Percentiles rank a stretch among this genome's conserved stretches.
These are phyloP conservation scores for Euura saliciscinereae DNA, from an alignment of 1,140 invertebrate species.

Conservation along the genomic window DNA sequence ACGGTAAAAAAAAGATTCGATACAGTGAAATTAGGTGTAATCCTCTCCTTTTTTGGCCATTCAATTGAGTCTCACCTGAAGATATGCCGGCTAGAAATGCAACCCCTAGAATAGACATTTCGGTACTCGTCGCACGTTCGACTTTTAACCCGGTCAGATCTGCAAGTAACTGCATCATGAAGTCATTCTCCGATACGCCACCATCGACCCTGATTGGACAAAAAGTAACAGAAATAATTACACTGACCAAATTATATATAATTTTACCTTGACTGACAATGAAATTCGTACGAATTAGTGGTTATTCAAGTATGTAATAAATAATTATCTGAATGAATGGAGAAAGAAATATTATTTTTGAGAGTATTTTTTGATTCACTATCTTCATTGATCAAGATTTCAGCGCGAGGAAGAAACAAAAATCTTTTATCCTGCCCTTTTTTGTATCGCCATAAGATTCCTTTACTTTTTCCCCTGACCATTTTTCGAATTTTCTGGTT, in stretches of 20 bases:
- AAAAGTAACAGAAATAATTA: slow-evolving; percentile 11
- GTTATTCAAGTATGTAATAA: background rate
- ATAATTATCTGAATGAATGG: background rate
- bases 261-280: background rate
- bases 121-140: slow-evolving; percentile 69
- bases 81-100: slow-evolving; percentile 83
- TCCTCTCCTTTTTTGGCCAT: background rate
- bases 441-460: too few species aligned
- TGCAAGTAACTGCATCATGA: slow-evolving; percentile 85
- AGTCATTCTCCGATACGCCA: slow-evolving; percentile 92
- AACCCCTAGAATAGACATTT: slow-evolving; percentile 81
- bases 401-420: too few species aligned
- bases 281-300: background rate
- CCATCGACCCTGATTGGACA: slow-evolving; percentile 78
- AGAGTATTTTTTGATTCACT: background rate
- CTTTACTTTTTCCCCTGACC: too few species aligned
- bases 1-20: background rate
- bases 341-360: slow-evolving; percentile 1
- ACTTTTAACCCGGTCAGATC: slow-evolving; percentile 78
- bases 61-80: slow-evolving; percentile 61
- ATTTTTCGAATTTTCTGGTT: background rate
- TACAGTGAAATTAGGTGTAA: slow-evolving; percentile 8
- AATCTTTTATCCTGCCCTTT: too few species aligned
- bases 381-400: too few species aligned
- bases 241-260: slow-evolving; percentile 6